Evolutionary conservation across 2,797 vertebrate genomes (phyloP).

Genomic region (Peromyscus aztecus): DNA sequence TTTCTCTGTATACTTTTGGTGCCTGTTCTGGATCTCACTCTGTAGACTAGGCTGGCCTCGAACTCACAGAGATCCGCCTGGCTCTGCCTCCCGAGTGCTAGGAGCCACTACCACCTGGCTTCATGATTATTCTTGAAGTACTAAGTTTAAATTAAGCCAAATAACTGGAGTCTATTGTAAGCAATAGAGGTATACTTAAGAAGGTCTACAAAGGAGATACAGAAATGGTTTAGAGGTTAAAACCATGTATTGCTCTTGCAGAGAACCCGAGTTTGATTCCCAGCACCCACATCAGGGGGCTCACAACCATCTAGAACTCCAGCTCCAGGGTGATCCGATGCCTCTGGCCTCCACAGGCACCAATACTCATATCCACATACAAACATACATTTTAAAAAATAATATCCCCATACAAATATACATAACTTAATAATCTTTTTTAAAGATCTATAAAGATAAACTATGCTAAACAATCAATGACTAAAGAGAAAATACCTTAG

Average conservation of each 20-base stretch:
- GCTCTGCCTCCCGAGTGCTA: too few relatives aligned
- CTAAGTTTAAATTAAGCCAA: slow-evolving; percentile 62
- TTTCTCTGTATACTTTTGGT: too few relatives aligned
- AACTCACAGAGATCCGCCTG: too few relatives aligned
- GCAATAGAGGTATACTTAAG: slow-evolving; percentile 23
- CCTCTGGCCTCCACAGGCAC: neutral
- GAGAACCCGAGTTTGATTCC: neutral
- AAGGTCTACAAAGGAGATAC: neutral
- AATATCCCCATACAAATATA: neutral
- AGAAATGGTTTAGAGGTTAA: neutral
- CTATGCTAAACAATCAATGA: slow-evolving; percentile 51
- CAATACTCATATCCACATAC: neutral
- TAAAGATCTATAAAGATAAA: slow-evolving; percentile 40
- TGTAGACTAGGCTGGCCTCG: too few relatives aligned
- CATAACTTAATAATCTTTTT: neutral
- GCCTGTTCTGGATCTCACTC: too few relatives aligned
- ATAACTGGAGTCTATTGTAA: slow-evolving; percentile 4
- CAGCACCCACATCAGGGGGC: neutral
- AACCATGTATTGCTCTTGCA: neutral
- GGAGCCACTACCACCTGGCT: neutral
- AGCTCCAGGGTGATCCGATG: neutral
- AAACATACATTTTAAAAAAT: neutral
- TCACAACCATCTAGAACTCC: neutral
- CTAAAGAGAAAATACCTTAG: slow-evolving; percentile 58
- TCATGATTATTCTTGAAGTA: slow-evolving; percentile 52